phyloP scores from a whole-genome alignment of 2,888 invertebrate genomes.

The Electrophaes corylata region DNA sequence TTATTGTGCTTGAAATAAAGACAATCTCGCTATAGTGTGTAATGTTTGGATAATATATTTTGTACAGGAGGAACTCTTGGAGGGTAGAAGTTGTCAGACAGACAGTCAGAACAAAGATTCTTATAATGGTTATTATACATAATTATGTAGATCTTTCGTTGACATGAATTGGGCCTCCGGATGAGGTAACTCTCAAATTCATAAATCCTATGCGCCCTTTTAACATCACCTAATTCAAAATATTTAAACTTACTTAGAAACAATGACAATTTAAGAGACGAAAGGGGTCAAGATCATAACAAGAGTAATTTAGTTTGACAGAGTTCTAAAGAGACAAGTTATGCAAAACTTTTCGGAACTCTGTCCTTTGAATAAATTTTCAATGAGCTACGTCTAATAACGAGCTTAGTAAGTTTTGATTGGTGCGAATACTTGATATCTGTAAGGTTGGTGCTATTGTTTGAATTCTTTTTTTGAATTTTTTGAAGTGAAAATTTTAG shows the following conservation, averaged over 20 bases:
- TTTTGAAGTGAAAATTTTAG: too few relatives aligned
- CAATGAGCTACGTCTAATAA: conserved; percentile 67
- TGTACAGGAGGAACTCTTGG: too few relatives aligned
- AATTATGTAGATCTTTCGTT: too few relatives aligned
- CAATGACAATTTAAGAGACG: conserved; percentile 19
- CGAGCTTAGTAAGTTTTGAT: conserved; percentile 73
- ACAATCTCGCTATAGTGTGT: too few relatives aligned
- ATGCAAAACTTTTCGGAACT: conserved; percentile 64
- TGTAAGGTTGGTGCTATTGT: not conserved
- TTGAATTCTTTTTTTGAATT: too few relatives aligned
- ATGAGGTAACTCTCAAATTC: not conserved
- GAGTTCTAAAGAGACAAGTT: conserved; percentile 70
- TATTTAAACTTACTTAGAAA: not conserved
- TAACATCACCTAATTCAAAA: not conserved
- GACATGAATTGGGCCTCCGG: too few relatives aligned
- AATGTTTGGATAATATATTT: too few relatives aligned
- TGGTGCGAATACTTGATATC: conserved; percentile 62
- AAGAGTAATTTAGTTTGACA: conserved; percentile 70
- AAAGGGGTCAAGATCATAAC: conserved; percentile 53
- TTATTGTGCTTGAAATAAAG: conserved; percentile 22
- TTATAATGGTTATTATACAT: too few relatives aligned
- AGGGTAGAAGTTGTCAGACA: too few relatives aligned
- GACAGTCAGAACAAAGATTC: too few relatives aligned
- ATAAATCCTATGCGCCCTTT: not conserved
- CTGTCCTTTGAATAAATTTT: conserved; percentile 77